These are phyloP conservation scores for Sturnira hondurensis DNA, from an alignment of 2,113 vertebrate species.

Conservation along the genomic window DNA sequence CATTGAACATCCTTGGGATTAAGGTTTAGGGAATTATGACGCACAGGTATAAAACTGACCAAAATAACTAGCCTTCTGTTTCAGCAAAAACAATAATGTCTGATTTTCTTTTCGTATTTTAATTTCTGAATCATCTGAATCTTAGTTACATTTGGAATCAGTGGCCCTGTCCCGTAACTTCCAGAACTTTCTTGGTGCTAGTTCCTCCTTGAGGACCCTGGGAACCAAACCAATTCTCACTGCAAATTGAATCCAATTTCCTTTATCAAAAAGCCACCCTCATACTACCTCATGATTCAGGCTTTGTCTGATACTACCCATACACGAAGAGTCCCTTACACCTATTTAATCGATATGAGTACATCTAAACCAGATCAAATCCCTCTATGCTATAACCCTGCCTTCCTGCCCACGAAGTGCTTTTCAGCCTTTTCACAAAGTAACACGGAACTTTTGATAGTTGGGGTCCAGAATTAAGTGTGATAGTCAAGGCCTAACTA, in stretches of 20 bases:
- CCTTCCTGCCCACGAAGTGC: neutral
- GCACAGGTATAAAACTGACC: neutral
- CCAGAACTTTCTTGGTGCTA: neutral
- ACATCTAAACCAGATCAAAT: neutral
- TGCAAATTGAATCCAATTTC: neutral
- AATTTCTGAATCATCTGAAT: neutral
- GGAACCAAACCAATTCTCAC: neutral
- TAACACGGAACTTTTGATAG: neutral
- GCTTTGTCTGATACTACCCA: neutral
- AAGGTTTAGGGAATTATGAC: neutral
- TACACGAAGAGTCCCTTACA: neutral
- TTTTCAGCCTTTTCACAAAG: neutral
- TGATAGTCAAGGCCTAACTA: neutral
- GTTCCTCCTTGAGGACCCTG: neutral
- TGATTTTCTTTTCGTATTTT: neutral
- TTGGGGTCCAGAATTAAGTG: neutral
- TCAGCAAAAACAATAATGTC: neutral
- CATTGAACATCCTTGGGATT: neutral
- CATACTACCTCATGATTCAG: neutral
- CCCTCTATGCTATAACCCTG: neutral
- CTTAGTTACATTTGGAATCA: neutral
- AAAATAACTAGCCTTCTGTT: neutral
- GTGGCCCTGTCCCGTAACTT: neutral
- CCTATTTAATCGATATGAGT: neutral
- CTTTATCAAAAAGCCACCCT: neutral